A percentile compares a stretch with the other conserved stretches of the same genome.
Conservation (phyloP, 23 tunicate genomes). For the Styela plicata region DNA sequence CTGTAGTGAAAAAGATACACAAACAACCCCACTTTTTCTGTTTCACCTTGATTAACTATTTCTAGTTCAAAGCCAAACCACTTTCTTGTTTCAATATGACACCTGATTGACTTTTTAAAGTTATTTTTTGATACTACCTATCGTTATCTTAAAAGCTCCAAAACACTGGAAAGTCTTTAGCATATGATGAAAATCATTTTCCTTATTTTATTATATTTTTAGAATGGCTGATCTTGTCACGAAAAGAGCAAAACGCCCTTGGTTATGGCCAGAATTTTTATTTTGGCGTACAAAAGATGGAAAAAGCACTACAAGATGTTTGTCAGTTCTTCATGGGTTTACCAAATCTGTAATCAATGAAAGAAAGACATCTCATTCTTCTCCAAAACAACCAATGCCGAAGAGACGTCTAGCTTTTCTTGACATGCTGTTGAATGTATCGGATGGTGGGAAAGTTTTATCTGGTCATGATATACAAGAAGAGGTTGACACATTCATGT, state of each 20-base stretch:
- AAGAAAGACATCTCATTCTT: background rate
- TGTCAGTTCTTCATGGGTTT: conserved; percentile 53
- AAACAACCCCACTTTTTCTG: too few relatives aligned
- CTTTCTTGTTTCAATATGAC: too few relatives aligned
- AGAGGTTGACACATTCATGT: conserved; percentile 99
- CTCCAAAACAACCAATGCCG: background rate
- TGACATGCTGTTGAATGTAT: conserved; percentile 77
- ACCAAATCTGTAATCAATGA: conserved; percentile 49
- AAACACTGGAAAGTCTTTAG: too few relatives aligned
- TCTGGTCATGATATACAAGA: conserved; percentile 81
- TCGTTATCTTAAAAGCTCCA: too few relatives aligned
- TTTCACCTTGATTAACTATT: too few relatives aligned
- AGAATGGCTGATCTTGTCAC: conserved; percentile 15
- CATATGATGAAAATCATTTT: too few relatives aligned
- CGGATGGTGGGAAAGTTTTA: conserved; percentile 52
- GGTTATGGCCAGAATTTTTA: conserved; percentile 51
- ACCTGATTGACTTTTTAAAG: too few relatives aligned
- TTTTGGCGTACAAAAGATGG: conserved; percentile 39
- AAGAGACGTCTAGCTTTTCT: conserved; percentile 71
- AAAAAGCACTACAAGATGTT: conserved; percentile 31
- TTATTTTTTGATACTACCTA: too few relatives aligned
- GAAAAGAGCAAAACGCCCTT: conserved; percentile 69
- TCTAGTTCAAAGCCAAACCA: too few relatives aligned
- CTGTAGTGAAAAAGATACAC: too few relatives aligned
- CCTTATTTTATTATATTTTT: background rate